These are phyloP conservation scores for Drosophila carrolli DNA, from an alignment of 1,140 invertebrate genomes.

Conservation along the genomic window DNA sequence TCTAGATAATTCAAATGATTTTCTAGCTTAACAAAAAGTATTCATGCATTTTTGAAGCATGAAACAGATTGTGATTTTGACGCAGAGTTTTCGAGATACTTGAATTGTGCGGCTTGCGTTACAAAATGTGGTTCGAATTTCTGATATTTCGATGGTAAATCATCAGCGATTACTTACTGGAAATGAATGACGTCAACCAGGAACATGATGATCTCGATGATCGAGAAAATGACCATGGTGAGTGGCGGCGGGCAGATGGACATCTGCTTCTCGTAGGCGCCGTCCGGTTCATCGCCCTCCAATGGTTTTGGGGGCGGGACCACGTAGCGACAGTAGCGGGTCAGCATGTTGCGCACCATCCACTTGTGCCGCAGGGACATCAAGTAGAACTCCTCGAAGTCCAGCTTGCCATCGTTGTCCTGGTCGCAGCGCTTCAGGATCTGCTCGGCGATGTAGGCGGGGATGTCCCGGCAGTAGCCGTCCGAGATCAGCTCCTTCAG, in stretches of 20 bases:
- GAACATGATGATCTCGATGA: conserved; percentile 90
- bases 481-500: conserved; percentile 88
- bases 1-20: too few relatives aligned
- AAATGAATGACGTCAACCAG: conserved; percentile 87
- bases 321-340: conserved; percentile 86
- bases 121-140: background rate
- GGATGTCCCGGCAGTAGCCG: conserved; percentile 89
- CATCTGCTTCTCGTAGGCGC: conserved; percentile 94
- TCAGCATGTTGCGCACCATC: conserved; percentile 87
- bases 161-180: conserved; percentile 62
- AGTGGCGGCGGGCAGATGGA: conserved; percentile 93
- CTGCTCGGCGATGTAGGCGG: conserved; percentile 88
- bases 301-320: conserved; percentile 86
- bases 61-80: too few relatives aligned
- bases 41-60: too few relatives aligned
- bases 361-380: conserved; percentile 89
- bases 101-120: background rate
- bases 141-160: background rate
- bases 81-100: background rate
- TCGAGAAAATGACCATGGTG: conserved; percentile 92
- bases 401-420: conserved; percentile 90
- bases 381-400: conserved; percentile 91
- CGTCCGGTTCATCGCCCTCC: conserved; percentile 87
- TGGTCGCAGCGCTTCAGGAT: conserved; percentile 90
- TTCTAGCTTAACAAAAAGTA: too few relatives aligned